phyloP scores from a whole-genome alignment of 30 jellyfish, hydroid and myxozoan genomes.

The Hydractinia symbiolongicarpus region DNA sequence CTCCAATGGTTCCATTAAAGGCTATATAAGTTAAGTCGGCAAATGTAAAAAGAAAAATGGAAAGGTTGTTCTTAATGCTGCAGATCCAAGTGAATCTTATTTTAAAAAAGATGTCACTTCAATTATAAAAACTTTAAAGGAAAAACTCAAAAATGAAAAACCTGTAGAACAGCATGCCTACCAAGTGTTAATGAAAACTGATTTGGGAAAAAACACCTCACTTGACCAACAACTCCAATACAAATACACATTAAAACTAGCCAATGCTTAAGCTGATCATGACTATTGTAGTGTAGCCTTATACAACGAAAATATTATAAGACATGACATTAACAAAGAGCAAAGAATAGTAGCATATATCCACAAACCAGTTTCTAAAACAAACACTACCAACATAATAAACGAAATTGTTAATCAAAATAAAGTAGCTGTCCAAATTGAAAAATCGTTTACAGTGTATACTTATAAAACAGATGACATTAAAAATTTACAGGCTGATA shows the following conservation, averaged over 20 bases:
- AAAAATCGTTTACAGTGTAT: no score
- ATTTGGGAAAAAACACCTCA: background rate
- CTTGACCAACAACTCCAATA: background rate
- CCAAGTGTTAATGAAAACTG: slow-evolving; percentile 1
- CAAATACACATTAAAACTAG: background rate
- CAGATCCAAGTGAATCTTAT: slow-evolving; percentile 20
- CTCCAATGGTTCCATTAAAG: slow-evolving; percentile 10
- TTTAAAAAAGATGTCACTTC: slow-evolving; percentile 15
- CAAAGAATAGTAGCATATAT: no score
- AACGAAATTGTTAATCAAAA: no score
- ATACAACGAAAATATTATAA: background rate
- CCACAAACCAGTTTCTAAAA: no score
- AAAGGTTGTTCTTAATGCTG: background rate
- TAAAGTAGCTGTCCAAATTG: no score
- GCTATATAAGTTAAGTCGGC: background rate
- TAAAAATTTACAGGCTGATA: no score
- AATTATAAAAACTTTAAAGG: slow-evolving; percentile 2
- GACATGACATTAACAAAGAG: no score
- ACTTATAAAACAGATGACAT: no score
- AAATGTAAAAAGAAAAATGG: background rate
- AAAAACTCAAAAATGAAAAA: background rate
- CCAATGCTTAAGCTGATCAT: background rate
- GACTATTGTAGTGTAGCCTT: background rate
- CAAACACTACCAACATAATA: no score
- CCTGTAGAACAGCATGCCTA: slow-evolving; percentile 10